Base-by-base conservation (phyloP, 2,797 vertebrate genomes). In the Halcyon smyrnensis region DNA sequence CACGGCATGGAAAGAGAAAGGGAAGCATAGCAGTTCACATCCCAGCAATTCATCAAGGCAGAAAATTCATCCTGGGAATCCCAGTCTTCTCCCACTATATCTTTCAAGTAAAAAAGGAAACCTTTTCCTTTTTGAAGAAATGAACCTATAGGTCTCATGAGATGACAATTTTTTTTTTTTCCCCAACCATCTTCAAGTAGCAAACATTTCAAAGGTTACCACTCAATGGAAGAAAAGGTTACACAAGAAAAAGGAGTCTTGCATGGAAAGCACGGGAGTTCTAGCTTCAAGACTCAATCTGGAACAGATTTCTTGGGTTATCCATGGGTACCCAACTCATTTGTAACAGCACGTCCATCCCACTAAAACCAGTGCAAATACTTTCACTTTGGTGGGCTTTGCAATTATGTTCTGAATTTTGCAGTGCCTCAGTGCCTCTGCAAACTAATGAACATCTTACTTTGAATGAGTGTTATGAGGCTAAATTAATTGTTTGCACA, bases 1-100 rank as follows among this genome's bases (percentile, higher is more conserved):
- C 92, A 96, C 37, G 77, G 92, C 93, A 95, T 87, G 90, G 78
- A 95, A 91, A 93, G 95, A 93, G 88, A 75, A 93, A 95, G 87
- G 28, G 65, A 91, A 50, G 65, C 70, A 91, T 80, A 97, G 45
- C 64, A 83, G 90, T 92, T 96, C 81, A 76, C 73, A 84, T 87
- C 39, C 64, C 65, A 89, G 65, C 57, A 73, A 79, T 77, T 70
- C 80, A 93, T 90, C 56, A 87, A 79, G 86, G 75, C 0, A 3
- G 80, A 95, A 92, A 84, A 92, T 81, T 89, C 56, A 60, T 82
- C 75, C 77, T 64, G 54, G 50, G 18, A 89, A 57, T 53, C 41
- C 56, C 50, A 37, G 50, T 67, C 53, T 84, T 93, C 43, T 82
- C 54, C 63, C 60, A 5, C 43, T 39, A 1, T 74, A 39, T 85